A percentile compares a stretch with the other conserved stretches of the same genome.
These are phyloP conservation scores for Australoheros scitulus DNA, from an alignment of 2,113 vertebrate species.

Conservation along the genomic window DNA sequence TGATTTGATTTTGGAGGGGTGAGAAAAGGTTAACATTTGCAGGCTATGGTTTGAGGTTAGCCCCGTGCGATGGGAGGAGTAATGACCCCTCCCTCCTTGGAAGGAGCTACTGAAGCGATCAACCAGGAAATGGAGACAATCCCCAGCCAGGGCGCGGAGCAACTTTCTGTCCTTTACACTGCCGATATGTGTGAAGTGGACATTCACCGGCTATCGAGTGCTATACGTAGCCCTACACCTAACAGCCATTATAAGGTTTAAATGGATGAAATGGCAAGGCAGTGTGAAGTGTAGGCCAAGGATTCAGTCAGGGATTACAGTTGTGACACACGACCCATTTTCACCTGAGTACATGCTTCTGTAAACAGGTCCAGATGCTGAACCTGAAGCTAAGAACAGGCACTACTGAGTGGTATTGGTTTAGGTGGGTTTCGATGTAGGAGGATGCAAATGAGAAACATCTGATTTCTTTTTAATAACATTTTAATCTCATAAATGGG, in stretches of 20 bases:
- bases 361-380: not conserved
- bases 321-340: not conserved
- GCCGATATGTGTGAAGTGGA: slow-evolving; percentile 71
- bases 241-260: slow-evolving; percentile 30
- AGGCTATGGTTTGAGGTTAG: slow-evolving; percentile 68
- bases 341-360: not conserved
- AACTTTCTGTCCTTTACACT: slow-evolving; percentile 62
- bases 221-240: slow-evolving; percentile 38
- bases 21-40: slow-evolving; percentile 77
- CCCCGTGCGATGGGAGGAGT: slow-evolving; percentile 64
- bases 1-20: slow-evolving; percentile 75
- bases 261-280: not conserved
- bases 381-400: not conserved
- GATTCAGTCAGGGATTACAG: not conserved
- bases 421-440: not conserved
- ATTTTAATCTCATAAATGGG: not conserved
- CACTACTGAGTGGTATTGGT: not conserved
- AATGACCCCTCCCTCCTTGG: slow-evolving; percentile 63
- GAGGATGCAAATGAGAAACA: not conserved
- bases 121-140: slow-evolving; percentile 82
- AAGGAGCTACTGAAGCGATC: slow-evolving; percentile 71
- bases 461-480: not conserved
- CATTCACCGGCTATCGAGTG: slow-evolving; percentile 63
- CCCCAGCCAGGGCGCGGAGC: slow-evolving; percentile 56
- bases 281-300: not conserved